Percentiles rank a stretch among this genome's conserved stretches.
phyloP scores from a whole-genome alignment of 1,140 invertebrate species.

The Mamestra configurata region DNA sequence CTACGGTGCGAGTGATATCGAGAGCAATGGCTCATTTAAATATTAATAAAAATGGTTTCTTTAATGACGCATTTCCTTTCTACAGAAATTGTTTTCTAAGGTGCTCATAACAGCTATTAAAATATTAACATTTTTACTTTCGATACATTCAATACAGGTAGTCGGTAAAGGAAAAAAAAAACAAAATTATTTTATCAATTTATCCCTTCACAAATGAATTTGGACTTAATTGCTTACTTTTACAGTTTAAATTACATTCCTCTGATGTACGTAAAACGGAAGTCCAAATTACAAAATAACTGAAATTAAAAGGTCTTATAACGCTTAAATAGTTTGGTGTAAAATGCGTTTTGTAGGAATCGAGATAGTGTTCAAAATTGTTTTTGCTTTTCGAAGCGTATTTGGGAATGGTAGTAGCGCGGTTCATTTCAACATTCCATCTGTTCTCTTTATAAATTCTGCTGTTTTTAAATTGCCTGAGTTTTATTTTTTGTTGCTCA shows the following conservation, averaged over 20 bases:
- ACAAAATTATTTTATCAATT: slow-evolving; percentile 30
- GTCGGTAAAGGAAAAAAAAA: slow-evolving; percentile 19
- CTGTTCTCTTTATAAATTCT: slow-evolving; percentile 80
- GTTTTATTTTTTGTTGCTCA: slow-evolving; percentile 76
- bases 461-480: slow-evolving; percentile 80
- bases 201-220: slow-evolving; percentile 30
- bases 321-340: background rate
- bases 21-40: too few species aligned
- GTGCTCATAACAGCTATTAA: background rate
- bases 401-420: slow-evolving; percentile 85
- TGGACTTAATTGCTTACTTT: slow-evolving; percentile 24
- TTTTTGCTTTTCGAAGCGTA: slow-evolving; percentile 61
- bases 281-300: slow-evolving; percentile 65
- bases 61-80: too few species aligned
- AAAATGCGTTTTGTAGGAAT: slow-evolving; percentile 11
- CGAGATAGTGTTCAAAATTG: slow-evolving; percentile 12
- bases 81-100: background rate
- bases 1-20: too few species aligned
- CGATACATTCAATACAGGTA: slow-evolving; percentile 30
- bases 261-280: slow-evolving; percentile 69
- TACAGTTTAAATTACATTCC: slow-evolving; percentile 45
- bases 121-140: slow-evolving; percentile 29
- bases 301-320: background rate
- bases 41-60: too few species aligned
- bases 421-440: slow-evolving; percentile 82